Conservation (phyloP, 2,113 vertebrate species). For the Astatoreochromis straeleni region DNA sequence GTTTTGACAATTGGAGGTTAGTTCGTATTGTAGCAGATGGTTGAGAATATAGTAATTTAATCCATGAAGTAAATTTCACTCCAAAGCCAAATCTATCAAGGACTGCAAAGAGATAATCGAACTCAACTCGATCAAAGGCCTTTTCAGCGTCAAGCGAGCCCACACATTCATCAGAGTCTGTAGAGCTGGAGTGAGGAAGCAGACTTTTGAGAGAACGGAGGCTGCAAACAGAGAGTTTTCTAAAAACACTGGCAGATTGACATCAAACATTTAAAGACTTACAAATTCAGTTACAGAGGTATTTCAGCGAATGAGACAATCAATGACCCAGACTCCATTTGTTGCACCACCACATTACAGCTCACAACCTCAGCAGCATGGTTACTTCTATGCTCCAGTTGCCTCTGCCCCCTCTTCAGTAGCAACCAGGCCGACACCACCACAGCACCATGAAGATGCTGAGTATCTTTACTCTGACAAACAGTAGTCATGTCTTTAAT, state of each 20-base stretch:
- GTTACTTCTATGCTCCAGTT: background rate
- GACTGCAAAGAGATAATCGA: no score
- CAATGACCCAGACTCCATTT: background rate
- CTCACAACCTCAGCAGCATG: background rate
- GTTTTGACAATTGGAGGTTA: no score
- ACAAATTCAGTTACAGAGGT: background rate
- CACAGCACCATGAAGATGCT: background rate
- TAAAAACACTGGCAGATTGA: background rate
- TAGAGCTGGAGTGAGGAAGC: no score
- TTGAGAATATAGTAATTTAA: no score
- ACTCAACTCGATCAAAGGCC: no score
- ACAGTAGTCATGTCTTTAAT: background rate
- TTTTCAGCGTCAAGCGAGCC: no score
- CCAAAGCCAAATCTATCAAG: no score
- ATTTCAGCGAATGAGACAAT: background rate
- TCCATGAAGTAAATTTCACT: no score
- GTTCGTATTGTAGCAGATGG: no score
- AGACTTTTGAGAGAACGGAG: background rate
- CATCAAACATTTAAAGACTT: rapidly evolving
- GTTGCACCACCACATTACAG: background rate
- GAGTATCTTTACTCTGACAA: background rate
- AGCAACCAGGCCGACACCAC: rapidly evolving
- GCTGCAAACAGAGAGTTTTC: background rate
- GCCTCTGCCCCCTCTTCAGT: background rate
- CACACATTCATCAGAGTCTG: no score